Conservation (phyloP, 2,888 invertebrate species). For the Drosophila neoperkinsi region DNA sequence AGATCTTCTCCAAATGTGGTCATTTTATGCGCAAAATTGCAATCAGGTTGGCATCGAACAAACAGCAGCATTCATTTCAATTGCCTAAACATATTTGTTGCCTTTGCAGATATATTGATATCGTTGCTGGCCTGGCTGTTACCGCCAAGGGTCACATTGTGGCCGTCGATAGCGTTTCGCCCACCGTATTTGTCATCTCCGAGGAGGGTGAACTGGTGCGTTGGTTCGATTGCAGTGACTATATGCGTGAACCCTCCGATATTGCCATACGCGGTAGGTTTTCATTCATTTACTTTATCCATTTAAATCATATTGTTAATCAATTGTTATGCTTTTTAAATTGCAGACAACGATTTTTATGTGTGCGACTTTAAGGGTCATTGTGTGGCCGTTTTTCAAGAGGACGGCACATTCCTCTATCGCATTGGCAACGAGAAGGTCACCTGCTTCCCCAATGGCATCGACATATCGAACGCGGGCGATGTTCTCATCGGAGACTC, state of each 20-base stretch:
- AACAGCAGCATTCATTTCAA: too few species aligned
- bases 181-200: constrained; percentile 97
- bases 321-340: constrained; percentile 8
- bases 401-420: constrained; percentile 95
- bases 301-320: not conserved
- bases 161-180: constrained; percentile 98
- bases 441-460: constrained; percentile 98
- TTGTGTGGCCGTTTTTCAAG: constrained; percentile 98
- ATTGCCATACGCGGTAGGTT: constrained; percentile 95
- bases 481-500: constrained; percentile 98
- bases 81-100: not conserved
- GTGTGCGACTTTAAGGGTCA: constrained; percentile 99
- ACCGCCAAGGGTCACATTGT: constrained; percentile 97
- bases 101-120: constrained; percentile 90
- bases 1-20: constrained; percentile 97
- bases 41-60: constrained; percentile 85
- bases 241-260: constrained; percentile 98
- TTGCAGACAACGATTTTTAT: constrained; percentile 94
- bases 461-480: constrained; percentile 98
- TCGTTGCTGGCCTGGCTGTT: constrained; percentile 97
- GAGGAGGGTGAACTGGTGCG: constrained; percentile 96
- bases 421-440: constrained; percentile 98
- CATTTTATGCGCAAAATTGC: constrained; percentile 98
- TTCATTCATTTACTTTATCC: not conserved
- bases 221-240: constrained; percentile 99